These are phyloP conservation scores for Agrotis puta DNA, from an alignment of 2,888 invertebrate genomes.

Conservation along the genomic window DNA sequence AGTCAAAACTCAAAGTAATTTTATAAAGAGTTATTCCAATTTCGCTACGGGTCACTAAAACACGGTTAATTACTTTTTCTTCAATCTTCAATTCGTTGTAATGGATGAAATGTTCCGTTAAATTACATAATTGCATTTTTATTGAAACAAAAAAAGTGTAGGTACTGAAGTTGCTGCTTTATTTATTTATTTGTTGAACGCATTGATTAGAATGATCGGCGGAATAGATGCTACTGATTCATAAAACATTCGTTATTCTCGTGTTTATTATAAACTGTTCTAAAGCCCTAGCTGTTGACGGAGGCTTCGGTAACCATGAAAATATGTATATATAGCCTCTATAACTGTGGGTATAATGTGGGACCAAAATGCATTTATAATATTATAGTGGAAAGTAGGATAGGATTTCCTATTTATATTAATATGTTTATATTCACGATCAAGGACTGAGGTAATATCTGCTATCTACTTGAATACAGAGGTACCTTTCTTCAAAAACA, in stretches of 20 bases:
- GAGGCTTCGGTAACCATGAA: too few species aligned
- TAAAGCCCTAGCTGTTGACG: background rate
- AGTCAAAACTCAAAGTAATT: slow-evolving; percentile 5
- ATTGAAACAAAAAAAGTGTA: slow-evolving; percentile 21
- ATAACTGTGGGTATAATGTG: too few species aligned
- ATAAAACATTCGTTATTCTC: slow-evolving; percentile 7
- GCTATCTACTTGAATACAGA: too few species aligned
- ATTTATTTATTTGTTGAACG: slow-evolving; percentile 35
- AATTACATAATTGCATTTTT: slow-evolving; percentile 50
- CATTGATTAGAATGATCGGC: slow-evolving; percentile 1
- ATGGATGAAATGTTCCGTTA: slow-evolving; percentile 46
- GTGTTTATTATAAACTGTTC: background rate
- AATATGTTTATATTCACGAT: too few species aligned
- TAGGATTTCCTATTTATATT: too few species aligned
- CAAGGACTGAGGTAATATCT: too few species aligned
- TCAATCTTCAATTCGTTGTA: slow-evolving; percentile 39
- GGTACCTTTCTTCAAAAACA: too few species aligned
- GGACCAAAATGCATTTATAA: too few species aligned
- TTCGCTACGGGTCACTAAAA: slow-evolving; percentile 25
- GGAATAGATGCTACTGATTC: background rate
- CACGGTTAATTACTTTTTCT: slow-evolving; percentile 36
- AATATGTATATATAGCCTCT: too few species aligned
- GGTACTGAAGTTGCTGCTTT: slow-evolving; percentile 25
- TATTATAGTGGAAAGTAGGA: too few species aligned
- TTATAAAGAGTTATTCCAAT: slow-evolving; percentile 18